phyloP scores from a whole-genome alignment of 2,113 vertebrate species.

The Oxygymnocypris stewartii region DNA sequence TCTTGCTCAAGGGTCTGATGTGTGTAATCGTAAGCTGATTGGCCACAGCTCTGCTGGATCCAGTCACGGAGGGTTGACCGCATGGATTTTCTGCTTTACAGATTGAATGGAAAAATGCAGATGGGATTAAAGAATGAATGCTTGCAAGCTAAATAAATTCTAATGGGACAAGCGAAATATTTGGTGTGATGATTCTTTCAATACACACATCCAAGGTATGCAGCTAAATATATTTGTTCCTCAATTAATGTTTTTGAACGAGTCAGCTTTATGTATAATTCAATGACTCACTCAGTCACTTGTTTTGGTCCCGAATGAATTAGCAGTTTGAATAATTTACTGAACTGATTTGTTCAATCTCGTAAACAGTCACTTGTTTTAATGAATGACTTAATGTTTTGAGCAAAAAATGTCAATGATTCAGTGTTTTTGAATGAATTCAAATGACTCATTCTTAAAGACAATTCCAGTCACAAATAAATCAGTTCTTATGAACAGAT shows the following conservation, averaged over 20 bases:
- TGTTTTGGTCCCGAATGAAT: background rate
- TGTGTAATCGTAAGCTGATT: background rate
- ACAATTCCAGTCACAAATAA: background rate
- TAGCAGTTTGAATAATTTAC: background rate
- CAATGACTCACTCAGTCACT: background rate
- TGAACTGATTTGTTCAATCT: background rate
- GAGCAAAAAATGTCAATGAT: background rate
- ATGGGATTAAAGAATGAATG: background rate
- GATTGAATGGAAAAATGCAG: slow-evolving; percentile 3
- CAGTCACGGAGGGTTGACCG: background rate
- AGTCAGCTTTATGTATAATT: background rate
- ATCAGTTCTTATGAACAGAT: background rate
- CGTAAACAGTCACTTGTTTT: background rate
- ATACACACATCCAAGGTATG: background rate
- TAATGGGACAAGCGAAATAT: background rate
- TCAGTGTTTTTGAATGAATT: background rate
- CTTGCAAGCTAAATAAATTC: background rate
- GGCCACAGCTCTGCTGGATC: slow-evolving; percentile 13
- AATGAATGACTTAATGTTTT: background rate
- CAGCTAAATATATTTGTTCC: background rate
- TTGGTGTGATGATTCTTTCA: background rate
- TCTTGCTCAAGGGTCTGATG: background rate
- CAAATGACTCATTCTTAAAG: background rate
- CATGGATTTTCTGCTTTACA: background rate
- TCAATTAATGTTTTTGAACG: background rate